phyloP scores from a whole-genome alignment of 2,888 invertebrate species.

The Spilarctia lutea region DNA sequence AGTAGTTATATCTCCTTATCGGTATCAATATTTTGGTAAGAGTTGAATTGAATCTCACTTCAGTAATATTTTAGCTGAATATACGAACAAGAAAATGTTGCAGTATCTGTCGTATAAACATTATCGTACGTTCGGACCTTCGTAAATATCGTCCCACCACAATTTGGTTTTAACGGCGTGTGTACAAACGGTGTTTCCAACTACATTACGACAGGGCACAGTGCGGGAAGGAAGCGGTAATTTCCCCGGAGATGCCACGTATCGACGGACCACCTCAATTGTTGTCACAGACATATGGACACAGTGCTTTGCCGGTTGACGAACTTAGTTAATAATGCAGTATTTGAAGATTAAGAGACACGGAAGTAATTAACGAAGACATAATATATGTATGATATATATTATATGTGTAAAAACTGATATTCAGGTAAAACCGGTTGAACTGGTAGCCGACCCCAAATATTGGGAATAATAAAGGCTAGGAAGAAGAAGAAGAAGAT shows the following conservation, averaged over 20 bases:
- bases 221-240: conserved; percentile 63
- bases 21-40: neutral
- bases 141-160: conserved; percentile 56
- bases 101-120: conserved; percentile 5
- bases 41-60: neutral
- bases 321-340: conserved; percentile 42
- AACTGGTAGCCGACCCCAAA: no score
- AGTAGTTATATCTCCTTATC: neutral
- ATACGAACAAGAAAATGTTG: neutral
- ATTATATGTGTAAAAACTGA: no score
- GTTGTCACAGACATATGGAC: conserved; percentile 52
- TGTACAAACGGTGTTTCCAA: conserved; percentile 60
- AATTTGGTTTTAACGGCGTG: conserved; percentile 64
- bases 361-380: neutral
- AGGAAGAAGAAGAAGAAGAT: no score
- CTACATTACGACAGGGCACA: conserved; percentile 52
- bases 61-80: neutral
- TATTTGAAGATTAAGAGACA: conserved; percentile 7
- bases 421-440: no score
- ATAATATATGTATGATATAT: neutral
- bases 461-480: no score
- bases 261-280: conserved; percentile 67
- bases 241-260: conserved; percentile 69
- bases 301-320: conserved; percentile 39
- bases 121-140: conserved; percentile 20